Evolutionary conservation across 92 coral and sea anemone genomes (phyloP).

Genomic region (Bergia puertoricense): DNA sequence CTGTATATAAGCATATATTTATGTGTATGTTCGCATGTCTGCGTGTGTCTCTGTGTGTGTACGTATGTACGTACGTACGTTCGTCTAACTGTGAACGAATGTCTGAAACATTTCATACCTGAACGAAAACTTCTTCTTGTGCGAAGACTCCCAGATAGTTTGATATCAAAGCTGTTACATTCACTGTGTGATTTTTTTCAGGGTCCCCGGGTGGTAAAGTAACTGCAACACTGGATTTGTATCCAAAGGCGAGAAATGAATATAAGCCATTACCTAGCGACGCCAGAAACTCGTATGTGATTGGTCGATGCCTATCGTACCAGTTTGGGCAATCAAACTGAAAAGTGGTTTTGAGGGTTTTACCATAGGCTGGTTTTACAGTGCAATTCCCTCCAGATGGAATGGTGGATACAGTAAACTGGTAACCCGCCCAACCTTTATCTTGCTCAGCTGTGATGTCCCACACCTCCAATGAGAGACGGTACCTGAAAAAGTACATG

Average conservation of each 20-base stretch:
- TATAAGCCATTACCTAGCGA: slow-evolving; percentile 40
- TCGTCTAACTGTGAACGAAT: neutral
- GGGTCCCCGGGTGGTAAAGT: slow-evolving; percentile 29
- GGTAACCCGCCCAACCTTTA: slow-evolving; percentile 10
- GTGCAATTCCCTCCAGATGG: slow-evolving; percentile 25
- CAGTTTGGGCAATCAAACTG: slow-evolving; percentile 22
- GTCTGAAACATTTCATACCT: slow-evolving; percentile 13
- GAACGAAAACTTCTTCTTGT: neutral
- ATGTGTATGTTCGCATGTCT: neutral
- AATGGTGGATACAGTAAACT: slow-evolving; percentile 14
- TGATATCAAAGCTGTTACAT: slow-evolving; percentile 29
- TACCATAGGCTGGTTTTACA: slow-evolving; percentile 1
- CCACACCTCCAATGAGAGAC: slow-evolving; percentile 15
- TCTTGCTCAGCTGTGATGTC: neutral
- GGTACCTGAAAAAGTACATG: slow-evolving; percentile 6
- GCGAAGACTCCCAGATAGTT: slow-evolving; percentile 26
- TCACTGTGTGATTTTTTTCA: slow-evolving; percentile 6
- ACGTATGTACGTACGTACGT: no score
- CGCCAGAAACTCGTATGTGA: slow-evolving; percentile 39
- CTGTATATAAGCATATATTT: no score
- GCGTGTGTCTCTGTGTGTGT: neutral
- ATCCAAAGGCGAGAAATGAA: slow-evolving; percentile 38
- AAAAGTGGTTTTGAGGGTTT: neutral
- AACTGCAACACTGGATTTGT: neutral
- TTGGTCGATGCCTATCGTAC: slow-evolving; percentile 17